These are phyloP conservation scores for Columbina picui DNA, from an alignment of 2,113 vertebrate genomes.

Conservation along the genomic window DNA sequence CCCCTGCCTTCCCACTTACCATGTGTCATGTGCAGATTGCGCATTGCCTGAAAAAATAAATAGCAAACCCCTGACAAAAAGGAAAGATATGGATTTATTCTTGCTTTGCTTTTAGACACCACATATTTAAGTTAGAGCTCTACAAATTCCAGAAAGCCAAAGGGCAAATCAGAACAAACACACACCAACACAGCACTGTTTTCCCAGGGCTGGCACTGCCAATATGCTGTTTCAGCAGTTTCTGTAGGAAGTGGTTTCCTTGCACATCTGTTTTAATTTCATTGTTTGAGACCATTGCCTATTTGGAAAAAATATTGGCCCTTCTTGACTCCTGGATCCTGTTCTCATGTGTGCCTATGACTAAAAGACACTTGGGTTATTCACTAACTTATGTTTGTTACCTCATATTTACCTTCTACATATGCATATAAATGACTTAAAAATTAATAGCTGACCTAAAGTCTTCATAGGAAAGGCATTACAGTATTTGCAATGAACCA, in stretches of 20 bases:
- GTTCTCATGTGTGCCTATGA: background rate
- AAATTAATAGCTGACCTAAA: background rate
- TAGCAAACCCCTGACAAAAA: constrained; percentile 18
- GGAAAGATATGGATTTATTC: constrained; percentile 25
- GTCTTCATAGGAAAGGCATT: background rate
- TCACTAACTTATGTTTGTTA: background rate
- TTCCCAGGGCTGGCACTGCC: background rate
- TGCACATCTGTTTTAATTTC: background rate
- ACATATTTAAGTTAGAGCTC: background rate
- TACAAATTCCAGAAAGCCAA: constrained; percentile 54
- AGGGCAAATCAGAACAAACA: constrained; percentile 30
- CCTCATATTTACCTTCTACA: rapidly evolving
- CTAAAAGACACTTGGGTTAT: background rate
- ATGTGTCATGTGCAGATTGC: constrained; percentile 14
- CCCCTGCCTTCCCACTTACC: background rate
- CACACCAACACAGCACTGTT: background rate
- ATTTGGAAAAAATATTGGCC: background rate
- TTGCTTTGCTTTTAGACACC: background rate
- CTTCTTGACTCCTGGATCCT: background rate
- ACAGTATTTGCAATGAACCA: background rate
- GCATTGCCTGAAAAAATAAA: constrained; percentile 50
- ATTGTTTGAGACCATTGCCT: background rate
- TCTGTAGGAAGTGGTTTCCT: background rate
- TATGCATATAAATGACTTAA: background rate
- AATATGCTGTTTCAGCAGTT: background rate